phyloP scores from a whole-genome alignment of 2,797 vertebrate genomes.

The Neosilurus mollespiculum region DNA sequence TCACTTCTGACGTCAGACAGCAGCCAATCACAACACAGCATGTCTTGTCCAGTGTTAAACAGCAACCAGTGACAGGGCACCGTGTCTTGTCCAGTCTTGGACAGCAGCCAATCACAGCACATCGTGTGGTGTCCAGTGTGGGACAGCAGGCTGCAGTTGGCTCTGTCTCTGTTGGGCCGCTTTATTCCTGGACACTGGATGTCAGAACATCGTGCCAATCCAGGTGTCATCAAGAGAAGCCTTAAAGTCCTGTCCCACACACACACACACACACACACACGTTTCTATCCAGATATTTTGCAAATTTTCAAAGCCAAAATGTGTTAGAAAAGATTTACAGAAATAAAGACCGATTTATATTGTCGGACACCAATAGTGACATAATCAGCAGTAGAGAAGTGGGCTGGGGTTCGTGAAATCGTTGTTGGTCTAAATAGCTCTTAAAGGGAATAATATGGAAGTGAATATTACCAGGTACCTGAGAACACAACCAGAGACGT shows the following conservation, averaged over 20 bases:
- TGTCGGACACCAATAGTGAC: not conserved
- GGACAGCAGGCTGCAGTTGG: conserved; percentile 82
- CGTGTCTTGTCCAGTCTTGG: conserved; percentile 1
- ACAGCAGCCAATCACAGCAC: conserved; percentile 67
- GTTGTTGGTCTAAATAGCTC: not conserved
- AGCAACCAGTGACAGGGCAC: conserved; percentile 59
- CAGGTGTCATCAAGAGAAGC: conserved; percentile 73
- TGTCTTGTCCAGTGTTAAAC: conserved; percentile 79
- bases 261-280: not conserved
- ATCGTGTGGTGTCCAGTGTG: conserved; percentile 78
- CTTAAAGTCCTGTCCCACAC: conserved; percentile 55
- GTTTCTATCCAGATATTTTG: not conserved
- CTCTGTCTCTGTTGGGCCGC: conserved; percentile 81
- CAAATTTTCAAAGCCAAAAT: not conserved
- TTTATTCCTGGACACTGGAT: conserved; percentile 77
- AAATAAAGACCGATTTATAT: not conserved
- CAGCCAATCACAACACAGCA: conserved; percentile 69
- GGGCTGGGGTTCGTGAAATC: not conserved
- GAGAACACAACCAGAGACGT: not conserved
- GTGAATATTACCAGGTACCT: not conserved
- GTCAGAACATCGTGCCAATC: conserved; percentile 80
- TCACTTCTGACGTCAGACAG: not conserved
- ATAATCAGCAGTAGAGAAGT: not conserved
- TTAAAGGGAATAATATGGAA: not conserved
- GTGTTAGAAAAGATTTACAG: not conserved